These are phyloP conservation scores for Pseudobourletiella spinata DNA, from an alignment of 1,140 invertebrate species.

Conservation along the genomic window DNA sequence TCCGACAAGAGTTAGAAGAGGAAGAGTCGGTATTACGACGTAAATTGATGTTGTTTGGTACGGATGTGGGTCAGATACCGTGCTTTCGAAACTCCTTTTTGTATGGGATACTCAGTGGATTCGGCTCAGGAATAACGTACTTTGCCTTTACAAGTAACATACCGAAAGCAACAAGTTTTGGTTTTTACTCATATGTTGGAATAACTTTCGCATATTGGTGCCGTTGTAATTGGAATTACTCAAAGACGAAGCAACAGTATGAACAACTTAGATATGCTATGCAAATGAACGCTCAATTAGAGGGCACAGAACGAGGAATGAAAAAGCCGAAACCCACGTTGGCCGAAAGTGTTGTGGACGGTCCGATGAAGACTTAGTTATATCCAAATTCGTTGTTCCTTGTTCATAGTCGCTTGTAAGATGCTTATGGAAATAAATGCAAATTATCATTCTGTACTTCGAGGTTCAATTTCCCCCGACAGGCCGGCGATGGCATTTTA, in stretches of 20 bases:
- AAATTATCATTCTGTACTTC: too few species aligned
- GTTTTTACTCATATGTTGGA: conserved; percentile 45
- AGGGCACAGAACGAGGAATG: conserved; percentile 12
- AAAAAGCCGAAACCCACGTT: too few species aligned
- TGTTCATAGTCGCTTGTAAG: not conserved
- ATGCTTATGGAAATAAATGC: not conserved
- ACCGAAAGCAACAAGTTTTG: conserved; percentile 44
- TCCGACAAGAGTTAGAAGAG: not conserved
- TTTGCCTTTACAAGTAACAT: conserved; percentile 53
- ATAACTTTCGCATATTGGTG: conserved; percentile 49
- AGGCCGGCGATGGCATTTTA: not conserved
- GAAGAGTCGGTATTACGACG: not conserved
- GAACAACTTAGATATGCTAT: conserved; percentile 19
- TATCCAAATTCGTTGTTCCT: not conserved
- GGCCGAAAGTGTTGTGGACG: not conserved
- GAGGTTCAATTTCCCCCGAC: too few species aligned
- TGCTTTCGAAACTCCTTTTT: conserved; percentile 55
- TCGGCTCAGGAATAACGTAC: conserved; percentile 46
- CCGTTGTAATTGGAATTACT: conserved; percentile 27
- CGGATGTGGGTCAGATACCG: conserved; percentile 52
- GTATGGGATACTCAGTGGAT: conserved; percentile 50
- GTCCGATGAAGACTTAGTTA: not conserved
- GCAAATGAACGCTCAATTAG: not conserved
- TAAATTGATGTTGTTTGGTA: conserved; percentile 47
- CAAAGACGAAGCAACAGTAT: conserved; percentile 22